Base-by-base conservation (phyloP, 2,113 vertebrate species). In the Ameiurus melas region DNA sequence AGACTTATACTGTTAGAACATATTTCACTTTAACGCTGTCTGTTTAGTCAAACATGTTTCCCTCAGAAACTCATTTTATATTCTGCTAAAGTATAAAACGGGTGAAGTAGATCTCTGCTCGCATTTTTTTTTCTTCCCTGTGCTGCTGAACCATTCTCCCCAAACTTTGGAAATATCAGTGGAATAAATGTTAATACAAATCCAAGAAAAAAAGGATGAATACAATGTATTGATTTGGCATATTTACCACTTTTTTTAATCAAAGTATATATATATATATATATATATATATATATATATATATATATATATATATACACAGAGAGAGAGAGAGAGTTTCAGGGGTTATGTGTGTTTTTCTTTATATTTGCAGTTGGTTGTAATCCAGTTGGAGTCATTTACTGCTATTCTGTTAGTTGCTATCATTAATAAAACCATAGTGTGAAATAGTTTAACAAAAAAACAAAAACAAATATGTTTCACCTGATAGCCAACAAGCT, bases 381-480 rank as follows among this genome's bases (percentile, higher is more conserved):
- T 55, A 87, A 81, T 70, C 64, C 58, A 66, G 36, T 9, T 80
- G 12, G 58, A n/a, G 3, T 80, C 43, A 22, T 57, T 70, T n/a
- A 43, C 22, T 58, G 30, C 62, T 82, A 81, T 87, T 80, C 57
- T 57, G 17, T 47, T 79, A 64, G 73, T 33, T 64, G 57, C 73
- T 82, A 87, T 81, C 82, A 71, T 82, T 82, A 71, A 87, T 82
- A 87, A 43, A 64, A 58, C 33, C 4, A 43, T 30, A 36, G 78
- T 70, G 33, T 71, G 47, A 71, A 87, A 82, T 27, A 39, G 85
- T 81, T 81, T 57, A 4, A 60, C 39, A 33, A 39, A 55, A 75
- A 43, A 22, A 71, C 47, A 12, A 77, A 20, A 75, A 43, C 4
- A 68, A 68, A 30, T 25, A 70, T 14, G 19, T 78, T 47, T 36